Percentiles rank a stretch among this genome's conserved stretches.
These are phyloP conservation scores for Trissonchulus sp. DNA, from an alignment of 2,888 invertebrate species.

Conservation along the genomic window DNA sequence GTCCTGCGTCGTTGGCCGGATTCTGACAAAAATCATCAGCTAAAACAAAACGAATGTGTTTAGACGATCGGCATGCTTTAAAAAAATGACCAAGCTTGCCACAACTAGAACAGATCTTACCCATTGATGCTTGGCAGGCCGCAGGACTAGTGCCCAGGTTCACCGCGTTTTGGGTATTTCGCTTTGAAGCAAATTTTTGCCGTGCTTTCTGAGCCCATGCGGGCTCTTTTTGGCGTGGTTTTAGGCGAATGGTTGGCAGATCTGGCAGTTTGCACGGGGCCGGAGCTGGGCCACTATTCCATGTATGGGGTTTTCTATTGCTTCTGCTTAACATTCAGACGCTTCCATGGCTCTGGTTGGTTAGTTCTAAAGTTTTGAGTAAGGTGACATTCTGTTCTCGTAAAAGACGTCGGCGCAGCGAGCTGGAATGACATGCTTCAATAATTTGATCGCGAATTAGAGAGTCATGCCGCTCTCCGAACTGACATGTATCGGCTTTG, in stretches of 20 bases:
- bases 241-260: not conserved
- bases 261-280: no score
- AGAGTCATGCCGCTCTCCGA: not conserved
- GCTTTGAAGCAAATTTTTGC: no score
- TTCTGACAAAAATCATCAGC: not conserved
- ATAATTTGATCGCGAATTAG: not conserved
- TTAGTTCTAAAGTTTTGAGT: not conserved
- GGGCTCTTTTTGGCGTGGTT: not conserved
- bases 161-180: not conserved
- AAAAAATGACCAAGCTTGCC: not conserved
- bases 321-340: not conserved
- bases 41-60: not conserved
- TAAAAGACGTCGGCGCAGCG: not conserved
- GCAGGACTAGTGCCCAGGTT: not conserved
- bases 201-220: not conserved
- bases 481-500: not conserved
- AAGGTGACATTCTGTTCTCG: not conserved
- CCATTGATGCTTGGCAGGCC: not conserved
- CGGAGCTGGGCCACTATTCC: no score
- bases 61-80: not conserved
- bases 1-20: not conserved
- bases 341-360: not conserved
- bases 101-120: not conserved
- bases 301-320: no score
- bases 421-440: not conserved